phyloP scores from a whole-genome alignment of 2,888 invertebrate species.

The Drosophila histrio region DNA sequence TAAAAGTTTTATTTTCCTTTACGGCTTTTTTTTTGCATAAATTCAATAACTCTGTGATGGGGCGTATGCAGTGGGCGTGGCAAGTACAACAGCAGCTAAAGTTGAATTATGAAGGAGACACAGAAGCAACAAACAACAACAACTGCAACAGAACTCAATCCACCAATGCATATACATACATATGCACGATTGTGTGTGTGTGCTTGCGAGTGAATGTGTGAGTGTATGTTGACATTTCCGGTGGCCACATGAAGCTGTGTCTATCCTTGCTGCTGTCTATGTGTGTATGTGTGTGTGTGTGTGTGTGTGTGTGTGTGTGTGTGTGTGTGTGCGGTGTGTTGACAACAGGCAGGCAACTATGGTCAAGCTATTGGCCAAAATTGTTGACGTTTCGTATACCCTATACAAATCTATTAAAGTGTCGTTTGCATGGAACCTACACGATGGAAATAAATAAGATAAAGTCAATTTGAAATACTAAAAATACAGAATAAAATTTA shows the following conservation, averaged over 20 bases:
- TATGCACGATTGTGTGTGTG: background rate
- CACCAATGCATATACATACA: conserved; percentile 28
- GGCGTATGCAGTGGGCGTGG: conserved; percentile 42
- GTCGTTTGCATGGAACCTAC: too few species aligned
- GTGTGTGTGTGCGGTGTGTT: conserved; percentile 44
- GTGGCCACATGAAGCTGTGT: conserved; percentile 46
- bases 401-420: background rate
- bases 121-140: conserved; percentile 35
- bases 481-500: too few species aligned
- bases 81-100: conserved; percentile 50
- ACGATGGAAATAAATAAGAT: too few species aligned
- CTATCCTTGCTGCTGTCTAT: conserved; percentile 4
- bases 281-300: conserved; percentile 4
- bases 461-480: too few species aligned
- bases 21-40: conserved; percentile 38
- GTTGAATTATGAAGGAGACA: conserved; percentile 68
- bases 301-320: conserved; percentile 7
- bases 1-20: conserved; percentile 29
- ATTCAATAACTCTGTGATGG: conserved; percentile 34
- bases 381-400: conserved; percentile 52
- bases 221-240: conserved; percentile 56
- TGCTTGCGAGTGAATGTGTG: background rate
- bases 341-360: conserved; percentile 57
- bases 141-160: conserved; percentile 22
- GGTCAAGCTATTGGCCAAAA: conserved; percentile 58